Percentiles rank a stretch among this genome's conserved stretches.
Evolutionary conservation across 1,140 invertebrate genomes (phyloP).

Genomic region (Marisa cornuarietis): DNA sequence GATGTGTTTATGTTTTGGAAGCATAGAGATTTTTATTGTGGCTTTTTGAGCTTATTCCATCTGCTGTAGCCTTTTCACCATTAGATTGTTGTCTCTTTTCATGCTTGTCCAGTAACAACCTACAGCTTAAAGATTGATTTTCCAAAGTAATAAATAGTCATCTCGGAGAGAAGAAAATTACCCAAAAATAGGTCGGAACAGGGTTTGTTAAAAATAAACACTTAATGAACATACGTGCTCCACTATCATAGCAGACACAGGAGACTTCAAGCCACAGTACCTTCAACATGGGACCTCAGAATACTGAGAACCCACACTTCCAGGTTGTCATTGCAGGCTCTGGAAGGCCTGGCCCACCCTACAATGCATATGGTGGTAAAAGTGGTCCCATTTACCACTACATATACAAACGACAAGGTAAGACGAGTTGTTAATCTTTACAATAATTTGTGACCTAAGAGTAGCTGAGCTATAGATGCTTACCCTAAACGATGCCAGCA

Average conservation of each 20-base stretch:
- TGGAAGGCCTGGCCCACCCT: background rate
- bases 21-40: too few relatives aligned
- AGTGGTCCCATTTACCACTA: background rate
- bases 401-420: constrained; percentile 18
- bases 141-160: too few relatives aligned
- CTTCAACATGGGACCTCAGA: background rate
- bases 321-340: constrained; percentile 19
- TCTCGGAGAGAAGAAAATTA: too few relatives aligned
- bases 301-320: background rate
- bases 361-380: constrained; percentile 5
- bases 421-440: background rate
- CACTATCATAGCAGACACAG: background rate
- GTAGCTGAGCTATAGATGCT: background rate
- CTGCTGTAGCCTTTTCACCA: too few relatives aligned
- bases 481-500: background rate
- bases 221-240: too few relatives aligned
- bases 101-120: too few relatives aligned
- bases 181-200: too few relatives aligned
- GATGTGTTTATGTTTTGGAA: too few relatives aligned
- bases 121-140: too few relatives aligned
- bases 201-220: too few relatives aligned
- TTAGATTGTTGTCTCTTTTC: too few relatives aligned
- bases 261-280: background rate
- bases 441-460: background rate
- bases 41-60: too few relatives aligned